Evolutionary conservation across 2,797 vertebrate species (phyloP).

Genomic region (Tamandua tetradactyla): DNA sequence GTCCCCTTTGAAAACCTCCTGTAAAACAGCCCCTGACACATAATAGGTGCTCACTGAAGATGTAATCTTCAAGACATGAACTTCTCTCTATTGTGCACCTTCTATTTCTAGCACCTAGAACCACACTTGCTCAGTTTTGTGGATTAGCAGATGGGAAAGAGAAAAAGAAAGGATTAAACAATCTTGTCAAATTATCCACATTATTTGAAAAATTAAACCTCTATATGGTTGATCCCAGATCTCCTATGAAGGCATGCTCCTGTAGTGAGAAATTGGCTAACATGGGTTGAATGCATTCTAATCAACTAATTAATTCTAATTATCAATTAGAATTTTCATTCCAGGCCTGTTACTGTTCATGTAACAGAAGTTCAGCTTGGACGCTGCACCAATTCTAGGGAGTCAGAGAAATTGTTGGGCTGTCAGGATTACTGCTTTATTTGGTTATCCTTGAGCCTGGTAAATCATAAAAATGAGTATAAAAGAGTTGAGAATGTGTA

Average conservation of each 20-base stretch:
- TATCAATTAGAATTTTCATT: neutral
- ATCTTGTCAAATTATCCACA: neutral
- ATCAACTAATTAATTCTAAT: neutral
- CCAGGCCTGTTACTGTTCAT: neutral
- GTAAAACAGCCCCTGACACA: neutral
- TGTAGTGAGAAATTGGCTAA: neutral
- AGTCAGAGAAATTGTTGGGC: neutral
- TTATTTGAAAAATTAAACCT: neutral
- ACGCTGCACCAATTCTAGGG: neutral
- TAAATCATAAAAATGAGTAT: neutral
- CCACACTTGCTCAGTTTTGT: neutral
- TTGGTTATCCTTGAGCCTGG: neutral
- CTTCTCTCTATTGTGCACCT: neutral
- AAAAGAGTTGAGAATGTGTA: neutral
- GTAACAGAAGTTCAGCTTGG: neutral
- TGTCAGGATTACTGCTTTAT: conserved; percentile 6
- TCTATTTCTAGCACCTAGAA: neutral
- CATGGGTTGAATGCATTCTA: neutral
- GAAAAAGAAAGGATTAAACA: neutral
- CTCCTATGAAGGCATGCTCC: neutral
- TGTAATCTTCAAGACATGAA: neutral
- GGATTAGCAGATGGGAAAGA: neutral
- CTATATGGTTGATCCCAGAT: neutral
- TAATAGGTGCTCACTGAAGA: neutral
- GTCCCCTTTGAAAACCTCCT: neutral